Conservation (phyloP, 1,140 invertebrate genomes). For the Lethocerus indicus region DNA sequence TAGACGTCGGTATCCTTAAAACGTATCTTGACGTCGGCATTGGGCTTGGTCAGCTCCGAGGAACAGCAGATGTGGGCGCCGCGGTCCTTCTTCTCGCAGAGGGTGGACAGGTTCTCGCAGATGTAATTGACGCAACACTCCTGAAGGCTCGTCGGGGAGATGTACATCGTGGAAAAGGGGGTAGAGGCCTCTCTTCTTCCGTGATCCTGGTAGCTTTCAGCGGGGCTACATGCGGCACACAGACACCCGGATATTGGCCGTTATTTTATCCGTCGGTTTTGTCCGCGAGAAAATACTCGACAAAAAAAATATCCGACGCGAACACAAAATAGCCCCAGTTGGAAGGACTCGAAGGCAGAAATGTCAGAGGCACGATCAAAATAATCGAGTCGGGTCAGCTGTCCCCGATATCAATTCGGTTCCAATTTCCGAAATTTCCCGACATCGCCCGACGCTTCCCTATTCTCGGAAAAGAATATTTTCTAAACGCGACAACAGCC, state of each 20-base stretch:
- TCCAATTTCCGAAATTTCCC: too few species aligned
- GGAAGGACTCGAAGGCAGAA: neutral
- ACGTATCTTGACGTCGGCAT: conserved; percentile 10
- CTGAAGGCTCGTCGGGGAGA: conserved; percentile 41
- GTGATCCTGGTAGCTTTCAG: too few species aligned
- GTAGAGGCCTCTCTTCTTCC: too few species aligned
- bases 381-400: conserved; percentile 5
- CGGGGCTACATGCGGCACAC: too few species aligned
- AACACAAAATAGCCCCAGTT: neutral
- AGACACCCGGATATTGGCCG: too few species aligned
- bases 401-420: too few species aligned
- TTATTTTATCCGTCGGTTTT: too few species aligned
- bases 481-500: too few species aligned
- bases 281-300: too few species aligned
- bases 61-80: neutral
- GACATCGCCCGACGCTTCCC: too few species aligned
- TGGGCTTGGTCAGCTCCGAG: neutral
- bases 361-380: neutral
- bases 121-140: conserved; percentile 50
- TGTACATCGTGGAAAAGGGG: conserved; percentile 31
- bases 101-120: conserved; percentile 41
- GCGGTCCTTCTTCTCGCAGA: conserved; percentile 38
- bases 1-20: conserved; percentile 46
- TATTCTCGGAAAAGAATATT: too few species aligned
- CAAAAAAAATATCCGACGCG: too few species aligned